Conservation (phyloP, 2,888 invertebrate species). For the Panzeria rudis region DNA sequence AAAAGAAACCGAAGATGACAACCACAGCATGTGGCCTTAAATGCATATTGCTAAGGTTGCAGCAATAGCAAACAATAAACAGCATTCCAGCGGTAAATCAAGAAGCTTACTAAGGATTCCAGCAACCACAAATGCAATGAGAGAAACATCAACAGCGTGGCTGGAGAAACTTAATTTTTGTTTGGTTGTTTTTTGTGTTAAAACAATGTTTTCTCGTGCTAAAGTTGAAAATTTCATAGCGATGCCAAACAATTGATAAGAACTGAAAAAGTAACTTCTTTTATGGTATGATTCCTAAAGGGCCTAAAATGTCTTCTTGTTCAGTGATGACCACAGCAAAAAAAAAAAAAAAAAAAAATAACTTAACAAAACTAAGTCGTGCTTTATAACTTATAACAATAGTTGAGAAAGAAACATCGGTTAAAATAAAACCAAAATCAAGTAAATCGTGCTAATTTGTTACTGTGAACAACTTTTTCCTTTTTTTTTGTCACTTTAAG, state of each 20-base stretch:
- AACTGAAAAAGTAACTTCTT: slow-evolving; percentile 57
- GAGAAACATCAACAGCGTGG: slow-evolving; percentile 49
- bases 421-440: slow-evolving; percentile 49
- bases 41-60: slow-evolving; percentile 64
- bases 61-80: slow-evolving; percentile 66
- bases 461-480: slow-evolving; percentile 56
- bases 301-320: slow-evolving; percentile 66
- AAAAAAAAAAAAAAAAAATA: slow-evolving; percentile 20
- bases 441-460: slow-evolving; percentile 71
- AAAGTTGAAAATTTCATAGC: slow-evolving; percentile 52
- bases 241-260: slow-evolving; percentile 71
- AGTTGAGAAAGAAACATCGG: slow-evolving; percentile 47
- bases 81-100: slow-evolving; percentile 73
- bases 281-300: slow-evolving; percentile 69
- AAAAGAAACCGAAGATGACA: slow-evolving; percentile 72
- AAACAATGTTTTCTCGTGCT: slow-evolving; percentile 31
- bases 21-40: slow-evolving; percentile 71
- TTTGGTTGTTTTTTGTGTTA: background rate
- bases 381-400: slow-evolving; percentile 60
- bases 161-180: slow-evolving; percentile 53
- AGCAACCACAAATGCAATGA: slow-evolving; percentile 62
- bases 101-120: slow-evolving; percentile 73
- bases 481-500: slow-evolving; percentile 47
- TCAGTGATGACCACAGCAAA: slow-evolving; percentile 66
- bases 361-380: slow-evolving; percentile 48